phyloP scores from a whole-genome alignment of 2,797 vertebrate species.

The Melanotaenia pygmaea region DNA sequence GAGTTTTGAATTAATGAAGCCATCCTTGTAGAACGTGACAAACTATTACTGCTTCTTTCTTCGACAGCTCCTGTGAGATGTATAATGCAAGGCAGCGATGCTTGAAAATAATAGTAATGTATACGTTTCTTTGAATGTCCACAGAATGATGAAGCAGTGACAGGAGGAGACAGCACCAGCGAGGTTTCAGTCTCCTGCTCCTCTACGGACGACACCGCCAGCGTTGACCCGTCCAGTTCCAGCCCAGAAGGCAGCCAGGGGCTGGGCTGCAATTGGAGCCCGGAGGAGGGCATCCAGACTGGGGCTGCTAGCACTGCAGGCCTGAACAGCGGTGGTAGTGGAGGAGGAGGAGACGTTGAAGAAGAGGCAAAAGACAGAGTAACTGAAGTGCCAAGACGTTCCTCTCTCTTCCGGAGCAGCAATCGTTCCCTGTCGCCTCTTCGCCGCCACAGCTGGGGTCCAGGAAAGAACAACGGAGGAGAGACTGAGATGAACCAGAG shows the following conservation, averaged over 20 bases:
- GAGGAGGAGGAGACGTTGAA: constrained; percentile 81
- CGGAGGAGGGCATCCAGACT: constrained; percentile 79
- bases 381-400: constrained; percentile 84
- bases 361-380: constrained; percentile 93
- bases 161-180: constrained; percentile 79
- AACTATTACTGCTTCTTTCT: not conserved
- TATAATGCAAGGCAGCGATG: not conserved
- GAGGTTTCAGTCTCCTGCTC: constrained; percentile 86
- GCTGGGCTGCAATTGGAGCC: constrained; percentile 79
- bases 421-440: constrained; percentile 90
- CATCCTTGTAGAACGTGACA: constrained; percentile 3
- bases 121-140: not conserved
- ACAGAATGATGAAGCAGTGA: constrained; percentile 75
- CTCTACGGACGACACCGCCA: constrained; percentile 88
- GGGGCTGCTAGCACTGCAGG: constrained; percentile 24
- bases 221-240: constrained; percentile 76
- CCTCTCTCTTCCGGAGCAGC: constrained; percentile 80
- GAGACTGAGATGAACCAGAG: constrained; percentile 92
- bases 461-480: constrained; percentile 88
- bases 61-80: not conserved
- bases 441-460: constrained; percentile 97
- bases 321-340: constrained; percentile 72
- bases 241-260: constrained; percentile 72
- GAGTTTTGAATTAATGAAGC: constrained; percentile 14
- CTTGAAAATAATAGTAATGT: not conserved